Evolutionary conservation across 2,888 invertebrate species (phyloP), one percentile per base, ranked within the genome.

Genomic region (Synergus umbraculus): DNA sequence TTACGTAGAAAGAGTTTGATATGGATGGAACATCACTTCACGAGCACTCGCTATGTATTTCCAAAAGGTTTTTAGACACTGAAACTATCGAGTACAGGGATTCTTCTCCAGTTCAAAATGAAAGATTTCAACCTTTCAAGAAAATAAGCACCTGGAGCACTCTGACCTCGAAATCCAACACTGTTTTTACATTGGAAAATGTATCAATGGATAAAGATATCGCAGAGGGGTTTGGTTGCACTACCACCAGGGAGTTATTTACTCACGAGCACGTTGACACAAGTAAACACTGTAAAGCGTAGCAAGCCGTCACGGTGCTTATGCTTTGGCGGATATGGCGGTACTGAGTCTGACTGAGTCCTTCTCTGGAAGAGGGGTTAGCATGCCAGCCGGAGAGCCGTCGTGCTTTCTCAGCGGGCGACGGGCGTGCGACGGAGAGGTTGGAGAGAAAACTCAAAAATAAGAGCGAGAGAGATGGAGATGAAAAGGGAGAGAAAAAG

Each of bases 311-410:
- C 89, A 87, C 90, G 89, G 87, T 89, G 90, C 87, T 91, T 88
- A 87, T 90, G 89, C 89, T 90, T 88, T 90, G 90, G 86, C 90
- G 91, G 91, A 87, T 91, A 91, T 91, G 91, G 91, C 91, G 91
- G 90, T 91, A 92, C 92, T 92, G 91, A 91, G 87, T 69, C 69
- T 69, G 69, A 69, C 49, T 69, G 69, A 73, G 83, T 82, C 82
- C 81, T 78, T 81, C 69, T 80, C 83, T 64, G 81, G 76, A 81
- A 81, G 82, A 83, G 85, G 87, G 84, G 85, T 82, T 78, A 78
- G 84, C 83, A 82, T 81, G 82, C 82, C 81, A 77, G 29, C 29
- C 29, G 3, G 29, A 29, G 78, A 81, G 83, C 78, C 82, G 83
- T 79, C 83, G 77, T 81, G 82, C 83, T 78, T 73, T 44, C 73